phyloP scores from a whole-genome alignment of 2,113 vertebrate genomes.

The Hylia prasina region DNA sequence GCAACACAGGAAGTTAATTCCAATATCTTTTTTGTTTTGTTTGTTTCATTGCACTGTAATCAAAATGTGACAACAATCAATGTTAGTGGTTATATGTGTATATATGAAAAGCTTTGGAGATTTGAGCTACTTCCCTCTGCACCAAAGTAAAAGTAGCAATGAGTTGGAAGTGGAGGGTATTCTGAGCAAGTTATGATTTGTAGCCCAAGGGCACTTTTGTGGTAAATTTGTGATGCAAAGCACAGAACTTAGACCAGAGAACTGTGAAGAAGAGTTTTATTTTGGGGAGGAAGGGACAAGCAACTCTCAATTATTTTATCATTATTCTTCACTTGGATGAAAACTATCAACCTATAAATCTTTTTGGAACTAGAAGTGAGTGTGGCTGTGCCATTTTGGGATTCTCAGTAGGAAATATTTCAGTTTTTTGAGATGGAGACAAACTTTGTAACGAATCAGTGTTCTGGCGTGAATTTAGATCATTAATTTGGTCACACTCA shows the following conservation, averaged over 20 bases:
- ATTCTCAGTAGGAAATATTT: neutral
- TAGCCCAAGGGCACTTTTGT: neutral
- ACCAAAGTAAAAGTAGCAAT: neutral
- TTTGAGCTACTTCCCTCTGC: neutral
- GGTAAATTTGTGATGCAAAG: neutral
- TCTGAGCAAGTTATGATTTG: neutral
- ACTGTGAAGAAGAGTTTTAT: neutral
- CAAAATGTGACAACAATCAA: neutral
- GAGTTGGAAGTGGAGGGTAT: neutral
- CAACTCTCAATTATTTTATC: neutral
- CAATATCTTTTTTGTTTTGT: neutral
- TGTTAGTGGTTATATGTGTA: neutral
- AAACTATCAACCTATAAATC: neutral
- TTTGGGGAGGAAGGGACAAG: neutral
- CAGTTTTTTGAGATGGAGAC: neutral
- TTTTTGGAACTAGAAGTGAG: neutral
- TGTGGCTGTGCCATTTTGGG: neutral
- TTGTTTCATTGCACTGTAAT: neutral
- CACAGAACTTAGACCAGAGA: neutral
- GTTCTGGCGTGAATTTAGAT: neutral
- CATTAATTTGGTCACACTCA: neutral
- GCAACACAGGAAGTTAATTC: neutral
- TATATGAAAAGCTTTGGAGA: neutral
- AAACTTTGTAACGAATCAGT: neutral
- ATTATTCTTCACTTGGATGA: neutral